These are phyloP conservation scores for Cydia strobilella DNA, from an alignment of 1,140 invertebrate species.

Conservation along the genomic window DNA sequence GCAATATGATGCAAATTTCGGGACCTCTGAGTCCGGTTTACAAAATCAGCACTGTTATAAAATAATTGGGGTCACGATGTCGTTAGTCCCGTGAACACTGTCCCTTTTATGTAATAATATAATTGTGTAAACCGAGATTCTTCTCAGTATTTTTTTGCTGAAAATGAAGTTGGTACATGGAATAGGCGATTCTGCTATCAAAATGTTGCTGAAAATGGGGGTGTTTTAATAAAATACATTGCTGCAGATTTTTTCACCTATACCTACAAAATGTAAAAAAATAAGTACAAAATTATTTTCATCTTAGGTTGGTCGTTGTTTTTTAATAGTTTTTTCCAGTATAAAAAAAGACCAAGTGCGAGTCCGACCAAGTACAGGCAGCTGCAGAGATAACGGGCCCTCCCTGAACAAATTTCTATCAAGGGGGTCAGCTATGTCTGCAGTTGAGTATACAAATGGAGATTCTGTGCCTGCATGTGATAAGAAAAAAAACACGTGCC, in stretches of 20 bases:
- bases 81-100: slow-evolving; percentile 51
- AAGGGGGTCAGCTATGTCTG: too few relatives aligned
- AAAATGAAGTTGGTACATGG: slow-evolving; percentile 38
- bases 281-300: neutral
- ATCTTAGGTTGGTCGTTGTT: neutral
- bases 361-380: too few relatives aligned
- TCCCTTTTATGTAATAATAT: slow-evolving; percentile 44
- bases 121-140: slow-evolving; percentile 44
- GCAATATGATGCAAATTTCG: slow-evolving; percentile 73
- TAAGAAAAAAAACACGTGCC: too few relatives aligned
- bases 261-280: neutral
- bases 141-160: slow-evolving; percentile 35
- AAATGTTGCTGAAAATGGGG: neutral
- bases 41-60: slow-evolving; percentile 69
- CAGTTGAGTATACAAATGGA: too few relatives aligned
- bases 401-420: too few relatives aligned
- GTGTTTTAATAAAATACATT: neutral
- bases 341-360: too few relatives aligned
- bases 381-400: too few relatives aligned
- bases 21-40: slow-evolving; percentile 54
- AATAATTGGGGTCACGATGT: slow-evolving; percentile 68
- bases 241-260: neutral
- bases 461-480: too few relatives aligned
- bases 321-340: too few relatives aligned
- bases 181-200: slow-evolving; percentile 35